These are phyloP conservation scores for Priocnemis perturbator DNA, from an alignment of 2,888 invertebrate genomes.

Conservation along the genomic window DNA sequence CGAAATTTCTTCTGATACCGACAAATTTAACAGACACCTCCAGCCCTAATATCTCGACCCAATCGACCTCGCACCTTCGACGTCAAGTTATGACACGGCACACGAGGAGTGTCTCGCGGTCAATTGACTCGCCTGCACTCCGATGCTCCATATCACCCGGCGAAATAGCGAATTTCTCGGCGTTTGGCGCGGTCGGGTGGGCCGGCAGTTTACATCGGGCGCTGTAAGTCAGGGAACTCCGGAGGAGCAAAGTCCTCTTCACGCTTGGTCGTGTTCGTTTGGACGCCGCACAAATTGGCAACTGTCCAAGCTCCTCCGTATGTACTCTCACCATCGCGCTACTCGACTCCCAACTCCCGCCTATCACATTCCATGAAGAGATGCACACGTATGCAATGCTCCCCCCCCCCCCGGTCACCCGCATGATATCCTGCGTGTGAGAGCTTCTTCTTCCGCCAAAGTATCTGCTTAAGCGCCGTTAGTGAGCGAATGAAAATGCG, in stretches of 20 bases:
- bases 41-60: no score
- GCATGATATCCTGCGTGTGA: background rate
- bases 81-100: no score
- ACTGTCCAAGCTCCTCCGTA: constrained; percentile 51
- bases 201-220: background rate
- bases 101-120: no score
- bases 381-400: constrained; percentile 14
- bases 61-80: no score
- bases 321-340: constrained; percentile 35
- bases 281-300: constrained; percentile 60
- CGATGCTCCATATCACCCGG: no score
- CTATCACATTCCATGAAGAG: constrained; percentile 50
- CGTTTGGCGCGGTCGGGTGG: no score
- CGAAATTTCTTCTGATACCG: no score
- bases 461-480: constrained; percentile 10
- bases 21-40: no score
- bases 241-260: constrained; percentile 55
- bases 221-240: constrained; percentile 48
- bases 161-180: no score
- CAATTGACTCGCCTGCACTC: no score
- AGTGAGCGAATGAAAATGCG: constrained; percentile 1
- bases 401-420: no score
- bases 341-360: constrained; percentile 19
- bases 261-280: constrained; percentile 32
- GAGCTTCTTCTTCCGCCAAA: constrained; percentile 20